Evolutionary conservation across 2,113 vertebrate species (phyloP).

Genomic region (Ictalurus punctatus): DNA sequence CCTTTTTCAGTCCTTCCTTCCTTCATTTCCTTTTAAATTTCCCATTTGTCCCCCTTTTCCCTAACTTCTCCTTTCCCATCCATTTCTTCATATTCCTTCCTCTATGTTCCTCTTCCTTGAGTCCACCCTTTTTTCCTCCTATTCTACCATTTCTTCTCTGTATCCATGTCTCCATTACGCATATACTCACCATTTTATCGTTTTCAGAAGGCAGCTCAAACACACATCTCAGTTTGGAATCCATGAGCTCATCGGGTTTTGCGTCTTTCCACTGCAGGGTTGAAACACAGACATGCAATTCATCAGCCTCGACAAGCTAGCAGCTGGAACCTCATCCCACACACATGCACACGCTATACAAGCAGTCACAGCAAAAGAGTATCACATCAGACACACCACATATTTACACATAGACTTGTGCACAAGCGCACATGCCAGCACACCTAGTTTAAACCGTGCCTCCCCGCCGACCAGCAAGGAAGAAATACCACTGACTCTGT

Average conservation of each 20-base stretch:
- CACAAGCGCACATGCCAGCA: not conserved
- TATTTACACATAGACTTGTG: not conserved
- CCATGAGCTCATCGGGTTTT: slow-evolving; percentile 97
- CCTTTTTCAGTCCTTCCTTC: not conserved
- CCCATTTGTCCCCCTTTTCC: too few species aligned
- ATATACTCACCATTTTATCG: slow-evolving; percentile 90
- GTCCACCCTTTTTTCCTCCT: not conserved
- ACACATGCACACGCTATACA: slow-evolving; percentile 9
- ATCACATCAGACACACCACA: not conserved
- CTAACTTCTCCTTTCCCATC: not conserved
- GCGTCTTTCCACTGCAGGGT: slow-evolving; percentile 93
- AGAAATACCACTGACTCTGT: not conserved
- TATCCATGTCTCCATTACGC: not conserved
- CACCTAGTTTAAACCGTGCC: not conserved
- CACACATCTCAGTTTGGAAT: slow-evolving; percentile 98
- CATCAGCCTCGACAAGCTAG: slow-evolving; percentile 53
- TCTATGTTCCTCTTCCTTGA: not conserved
- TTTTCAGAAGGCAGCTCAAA: slow-evolving; percentile 97
- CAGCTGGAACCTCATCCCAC: slow-evolving; percentile 56
- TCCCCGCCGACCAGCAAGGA: not conserved
- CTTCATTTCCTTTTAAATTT: not conserved
- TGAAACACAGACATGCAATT: slow-evolving; percentile 65
- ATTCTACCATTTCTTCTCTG: not conserved
- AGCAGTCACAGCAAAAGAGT: not conserved
- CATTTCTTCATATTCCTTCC: not conserved